Evolutionary conservation across 2,113 vertebrate genomes (phyloP), one percentile per base, ranked within the genome.

Genomic region (Narcine bancroftii): DNA sequence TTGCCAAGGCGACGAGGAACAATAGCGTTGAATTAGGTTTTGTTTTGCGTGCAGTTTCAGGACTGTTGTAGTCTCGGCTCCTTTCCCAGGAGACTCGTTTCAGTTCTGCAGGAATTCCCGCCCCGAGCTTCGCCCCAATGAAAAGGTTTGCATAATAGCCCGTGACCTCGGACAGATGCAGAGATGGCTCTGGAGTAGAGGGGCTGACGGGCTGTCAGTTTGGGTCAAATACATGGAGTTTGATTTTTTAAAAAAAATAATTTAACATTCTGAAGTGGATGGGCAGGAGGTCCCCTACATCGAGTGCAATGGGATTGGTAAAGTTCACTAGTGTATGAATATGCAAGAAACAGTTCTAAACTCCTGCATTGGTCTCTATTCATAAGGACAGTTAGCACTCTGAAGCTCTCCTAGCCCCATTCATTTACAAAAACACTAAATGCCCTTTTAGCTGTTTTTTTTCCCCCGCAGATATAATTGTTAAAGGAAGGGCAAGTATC

Each of bases 91-190:
- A 87, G 81, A 87, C 53, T 36, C 60, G 81, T 36, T 56, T 87
- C 79, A 17, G 53, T 39, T 87, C 81, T 60, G 33, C 81, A n/a
- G 19, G 81, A 87, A 87, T 87, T 60, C 81, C 53, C n/a, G 81
- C 53, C n/a, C 53, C 0, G 53, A 60, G 81, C 39, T 87, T 87
- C 81, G 33, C 81, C 60, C 50, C 81, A 60, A 60, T 87, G n/a
- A 60, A 85, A 85, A 60, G 50, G 81, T 85, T 85, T 85, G 81
- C n/a, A 87, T 87, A 87, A 87, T 63, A 60, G n/a, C 81, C 81
- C 1, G 6, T 81, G 81, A 87, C 81, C 81, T 63, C 81, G 7
- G 81, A 36, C 81, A 87, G 81, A 87, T 87, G 81, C 33, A 56
- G 53, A 63, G 81, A 36, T 15, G 53, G 33, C 10, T 60, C 9